Percentiles rank a stretch among this genome's conserved stretches.
Evolutionary conservation across 2,113 vertebrate species (phyloP).

Genomic region (Sinocyclocheilus maitianheensis): DNA sequence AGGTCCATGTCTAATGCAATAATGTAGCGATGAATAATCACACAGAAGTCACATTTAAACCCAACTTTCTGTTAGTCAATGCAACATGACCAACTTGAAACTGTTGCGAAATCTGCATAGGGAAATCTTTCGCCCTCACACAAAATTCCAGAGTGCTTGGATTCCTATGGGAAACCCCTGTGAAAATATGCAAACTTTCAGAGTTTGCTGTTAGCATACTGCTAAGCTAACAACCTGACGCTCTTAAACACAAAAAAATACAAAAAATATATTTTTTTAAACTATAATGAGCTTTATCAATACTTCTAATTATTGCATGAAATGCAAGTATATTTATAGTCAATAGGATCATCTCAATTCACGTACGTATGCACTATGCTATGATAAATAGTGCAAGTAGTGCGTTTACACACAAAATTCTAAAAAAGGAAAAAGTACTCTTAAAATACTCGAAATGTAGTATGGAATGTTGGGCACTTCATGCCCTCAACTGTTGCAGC

Average conservation of each 20-base stretch:
- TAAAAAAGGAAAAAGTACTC: too few species aligned
- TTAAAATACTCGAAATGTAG: too few species aligned
- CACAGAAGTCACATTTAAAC: background rate
- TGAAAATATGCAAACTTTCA: too few species aligned
- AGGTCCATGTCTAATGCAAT: background rate
- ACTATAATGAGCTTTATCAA: background rate
- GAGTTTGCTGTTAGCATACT: background rate
- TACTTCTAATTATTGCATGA: background rate
- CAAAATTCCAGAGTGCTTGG: background rate
- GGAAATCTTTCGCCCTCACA: background rate
- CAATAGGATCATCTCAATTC: too few species aligned
- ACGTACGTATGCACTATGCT: too few species aligned
- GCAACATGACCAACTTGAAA: background rate
- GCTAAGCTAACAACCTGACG: background rate
- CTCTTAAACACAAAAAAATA: background rate
- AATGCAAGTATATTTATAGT: background rate
- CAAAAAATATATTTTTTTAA: background rate
- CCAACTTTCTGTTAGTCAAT: background rate
- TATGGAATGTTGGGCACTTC: too few species aligned
- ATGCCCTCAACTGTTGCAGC: too few species aligned
- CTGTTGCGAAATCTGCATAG: background rate
- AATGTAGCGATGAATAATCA: background rate
- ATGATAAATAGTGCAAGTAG: too few species aligned
- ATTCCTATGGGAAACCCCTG: background rate
- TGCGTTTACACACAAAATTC: too few species aligned